These are phyloP conservation scores for Drosophila takahashii DNA, from an alignment of 1,140 invertebrate genomes.

Conservation along the genomic window DNA sequence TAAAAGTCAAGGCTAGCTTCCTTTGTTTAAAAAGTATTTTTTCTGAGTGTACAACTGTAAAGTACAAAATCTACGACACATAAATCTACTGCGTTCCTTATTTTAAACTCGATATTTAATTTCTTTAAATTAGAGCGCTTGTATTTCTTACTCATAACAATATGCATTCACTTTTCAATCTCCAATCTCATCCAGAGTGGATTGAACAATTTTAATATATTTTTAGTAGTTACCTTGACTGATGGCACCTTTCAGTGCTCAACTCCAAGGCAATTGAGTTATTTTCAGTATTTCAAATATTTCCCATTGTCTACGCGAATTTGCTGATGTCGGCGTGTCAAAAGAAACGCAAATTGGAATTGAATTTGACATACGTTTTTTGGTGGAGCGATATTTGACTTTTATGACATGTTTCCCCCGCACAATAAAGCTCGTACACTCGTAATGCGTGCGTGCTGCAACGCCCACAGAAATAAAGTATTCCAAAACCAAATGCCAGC, in stretches of 20 bases:
- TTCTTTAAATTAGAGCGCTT: background rate
- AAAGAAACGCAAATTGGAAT: conserved; percentile 45
- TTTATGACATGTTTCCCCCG: conserved; percentile 51
- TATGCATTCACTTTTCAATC: background rate
- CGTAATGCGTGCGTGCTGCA: conserved; percentile 41
- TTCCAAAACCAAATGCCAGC: background rate
- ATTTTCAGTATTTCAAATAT: conserved; percentile 47
- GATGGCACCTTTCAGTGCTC: conserved; percentile 15
- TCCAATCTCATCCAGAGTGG: conserved; percentile 3
- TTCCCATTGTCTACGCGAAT: conserved; percentile 32
- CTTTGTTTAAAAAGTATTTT: too few species aligned
- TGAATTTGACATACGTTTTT: conserved; percentile 44
- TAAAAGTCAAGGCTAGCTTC: too few species aligned
- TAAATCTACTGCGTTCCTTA: too few species aligned
- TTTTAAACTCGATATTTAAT: too few species aligned
- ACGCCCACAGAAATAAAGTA: conserved; percentile 56
- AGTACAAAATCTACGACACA: too few species aligned
- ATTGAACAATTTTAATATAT: conserved; percentile 21
- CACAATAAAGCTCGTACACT: conserved; percentile 11
- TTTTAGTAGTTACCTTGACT: conserved; percentile 11
- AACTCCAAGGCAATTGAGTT: conserved; percentile 52
- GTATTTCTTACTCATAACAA: background rate
- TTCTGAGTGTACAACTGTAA: too few species aligned
- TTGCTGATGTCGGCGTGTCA: conserved; percentile 39
- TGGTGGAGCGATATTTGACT: conserved; percentile 40